Evolutionary conservation across 2,797 vertebrate genomes (phyloP).

Genomic region (Acanthopagrus latus): DNA sequence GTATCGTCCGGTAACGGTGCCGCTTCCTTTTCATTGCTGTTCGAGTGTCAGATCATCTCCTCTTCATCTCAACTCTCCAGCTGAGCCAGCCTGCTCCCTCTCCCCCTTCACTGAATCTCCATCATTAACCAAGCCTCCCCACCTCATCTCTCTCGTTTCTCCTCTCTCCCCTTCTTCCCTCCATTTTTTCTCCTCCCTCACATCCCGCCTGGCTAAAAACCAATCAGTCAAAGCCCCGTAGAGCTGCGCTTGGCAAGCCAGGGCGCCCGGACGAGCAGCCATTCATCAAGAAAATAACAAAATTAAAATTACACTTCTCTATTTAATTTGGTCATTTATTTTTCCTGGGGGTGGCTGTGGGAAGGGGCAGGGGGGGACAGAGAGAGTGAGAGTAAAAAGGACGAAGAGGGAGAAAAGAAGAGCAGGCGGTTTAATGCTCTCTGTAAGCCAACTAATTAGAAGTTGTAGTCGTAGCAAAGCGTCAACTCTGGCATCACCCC

Average conservation of each 20-base stretch:
- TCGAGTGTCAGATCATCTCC: slow-evolving; percentile 63
- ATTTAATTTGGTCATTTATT: slow-evolving; percentile 87
- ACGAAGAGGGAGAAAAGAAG: slow-evolving; percentile 29
- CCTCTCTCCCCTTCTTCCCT: slow-evolving; percentile 24
- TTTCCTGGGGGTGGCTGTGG: slow-evolving; percentile 67
- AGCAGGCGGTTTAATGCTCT: slow-evolving; percentile 57
- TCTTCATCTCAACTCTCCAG: slow-evolving; percentile 66
- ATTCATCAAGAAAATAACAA: slow-evolving; percentile 88
- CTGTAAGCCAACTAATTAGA: slow-evolving; percentile 79
- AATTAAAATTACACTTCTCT: slow-evolving; percentile 87
- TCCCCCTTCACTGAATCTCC: slow-evolving; percentile 60
- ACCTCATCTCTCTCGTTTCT: slow-evolving; percentile 56
- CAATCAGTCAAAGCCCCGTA: slow-evolving; percentile 84
- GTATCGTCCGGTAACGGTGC: slow-evolving; percentile 40
- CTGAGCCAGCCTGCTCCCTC: slow-evolving; percentile 46
- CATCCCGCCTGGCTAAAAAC: slow-evolving; percentile 78
- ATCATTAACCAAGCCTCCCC: slow-evolving; percentile 73
- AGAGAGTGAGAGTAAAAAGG: slow-evolving; percentile 29
- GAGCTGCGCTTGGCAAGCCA: slow-evolving; percentile 77
- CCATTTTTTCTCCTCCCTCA: slow-evolving; percentile 56
- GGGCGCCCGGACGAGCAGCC: slow-evolving; percentile 74
- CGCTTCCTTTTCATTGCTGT: slow-evolving; percentile 32
- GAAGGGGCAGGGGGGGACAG: slow-evolving; percentile 43
- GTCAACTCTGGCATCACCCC: slow-evolving; percentile 61
- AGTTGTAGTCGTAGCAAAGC: slow-evolving; percentile 64